Base-by-base conservation (phyloP, 2,113 vertebrate species). In the Garra rufa region DNA sequence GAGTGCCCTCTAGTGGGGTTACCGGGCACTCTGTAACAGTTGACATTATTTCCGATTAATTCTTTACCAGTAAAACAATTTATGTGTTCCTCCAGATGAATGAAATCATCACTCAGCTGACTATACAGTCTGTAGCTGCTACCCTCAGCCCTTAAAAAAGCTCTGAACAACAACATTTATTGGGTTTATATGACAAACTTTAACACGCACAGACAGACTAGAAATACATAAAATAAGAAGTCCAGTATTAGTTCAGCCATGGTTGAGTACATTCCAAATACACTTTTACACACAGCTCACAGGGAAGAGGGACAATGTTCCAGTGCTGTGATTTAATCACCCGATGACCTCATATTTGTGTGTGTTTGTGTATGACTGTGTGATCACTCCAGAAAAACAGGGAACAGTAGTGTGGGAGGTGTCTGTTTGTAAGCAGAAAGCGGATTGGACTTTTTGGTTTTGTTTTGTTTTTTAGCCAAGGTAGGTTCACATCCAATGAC, bases 161-260 rank as follows among this genome's bases (percentile, higher is more conserved):
- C 65, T 41, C 34, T 0, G 30, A 71, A 71, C 41, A 44, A 71
- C 69, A 71, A 70, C 46, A 85, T 89, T 88, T 77, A 87, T 82
- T 74, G 86, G 83, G 83, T 84, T 88, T 83, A 24, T 73, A 81
- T 76, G 26, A 88, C 48, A 85, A 88, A 87, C 75, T 41, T 3
- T 21, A 69, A 41, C 65, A 21, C 9, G 0, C 65, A 41, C 65
- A 38, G 6, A 21, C 63, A 38, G 10, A 71, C 34, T 3, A 24
- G 2, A 65, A 63, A 63, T 2, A 41, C 65, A 10, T 28, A 38
- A 10, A 24, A 41, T 85, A 38, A 61, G 11, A 85, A 26, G 85
- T 75, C 89, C 91, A 88, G 87, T 91, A 89, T 83, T 43, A 87
- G 87, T 67, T n/a, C 50, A 70, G 59, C 24, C 9, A 65, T n/a